Evolutionary conservation across 2,113 vertebrate genomes (phyloP), one percentile per base, ranked within the genome.

Genomic region (Microtus richardsoni): DNA sequence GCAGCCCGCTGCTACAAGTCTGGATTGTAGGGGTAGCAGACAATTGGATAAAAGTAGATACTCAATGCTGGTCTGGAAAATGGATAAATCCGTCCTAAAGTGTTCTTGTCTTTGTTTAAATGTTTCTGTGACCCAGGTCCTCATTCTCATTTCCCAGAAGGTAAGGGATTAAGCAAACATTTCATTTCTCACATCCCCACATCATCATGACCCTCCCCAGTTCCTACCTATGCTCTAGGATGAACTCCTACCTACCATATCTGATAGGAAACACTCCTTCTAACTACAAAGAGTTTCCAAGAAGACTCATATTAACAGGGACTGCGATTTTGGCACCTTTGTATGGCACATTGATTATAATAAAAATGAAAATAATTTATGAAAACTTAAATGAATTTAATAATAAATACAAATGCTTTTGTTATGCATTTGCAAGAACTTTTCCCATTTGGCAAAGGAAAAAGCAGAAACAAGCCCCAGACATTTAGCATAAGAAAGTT

Each of bases 71-170:
- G 4, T 28, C 49, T 49, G 19, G 33, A 70, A 85, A 71, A 62
- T 16, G 13, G 14, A 3, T 83, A 66, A 70, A 74, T 47, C 52
- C 85, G 58, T 86, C 89, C 68, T 33, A 47, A 84, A 89, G 39
- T 52, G 30, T 16, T 58, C 2, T 24, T 82, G 30, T 91, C 87
- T 92, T 80, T 91, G 68, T 88, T 94, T 92, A 78, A 93, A 30
- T 94, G 21, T 93, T 77, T 93, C 36, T 88, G 78, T 93, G 60
- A 82, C 9, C 21, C 70, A 11, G 2, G 54, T 83, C 54, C 33
- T 89, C 44, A 39, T 89, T 82, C 33, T 87, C 39, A 52, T 62
- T 68, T 77, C 41, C 75, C 86, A 95, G 11, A 66, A 89, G 22
- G 12, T 44, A 71, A 14, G 75, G 39, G 54, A 92, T 86, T 44